A percentile compares a stretch with the other conserved stretches of the same genome.
phyloP scores from a whole-genome alignment of 2,113 vertebrate genomes.

The Eubucco bourcierii region DNA sequence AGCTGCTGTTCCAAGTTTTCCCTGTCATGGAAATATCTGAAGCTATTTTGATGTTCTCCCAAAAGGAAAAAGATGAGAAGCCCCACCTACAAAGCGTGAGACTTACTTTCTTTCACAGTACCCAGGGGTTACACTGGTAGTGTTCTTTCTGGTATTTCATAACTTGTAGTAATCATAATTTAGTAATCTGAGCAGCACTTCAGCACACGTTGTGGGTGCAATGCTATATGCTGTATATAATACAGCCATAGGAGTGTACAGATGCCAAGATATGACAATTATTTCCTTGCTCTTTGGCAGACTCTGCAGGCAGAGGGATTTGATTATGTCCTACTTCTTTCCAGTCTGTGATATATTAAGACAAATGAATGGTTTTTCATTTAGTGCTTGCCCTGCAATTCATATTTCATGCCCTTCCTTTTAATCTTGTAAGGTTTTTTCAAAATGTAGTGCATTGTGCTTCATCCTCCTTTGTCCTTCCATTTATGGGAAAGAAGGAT shows the following conservation, averaged over 20 bases:
- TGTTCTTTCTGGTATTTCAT: neutral
- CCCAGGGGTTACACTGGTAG: neutral
- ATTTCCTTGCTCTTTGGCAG: constrained; percentile 24
- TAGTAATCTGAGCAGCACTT: neutral
- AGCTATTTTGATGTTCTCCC: neutral
- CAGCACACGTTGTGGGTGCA: neutral
- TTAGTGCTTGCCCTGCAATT: constrained; percentile 9
- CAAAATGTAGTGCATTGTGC: neutral
- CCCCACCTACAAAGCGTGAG: neutral
- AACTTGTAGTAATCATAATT: neutral
- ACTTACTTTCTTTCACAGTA: neutral
- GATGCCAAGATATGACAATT: neutral
- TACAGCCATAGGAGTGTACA: neutral
- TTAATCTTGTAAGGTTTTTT: neutral
- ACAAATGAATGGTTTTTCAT: constrained; percentile 38
- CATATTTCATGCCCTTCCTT: constrained; percentile 19
- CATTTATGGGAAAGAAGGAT: neutral
- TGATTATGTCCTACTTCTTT: constrained; percentile 7
- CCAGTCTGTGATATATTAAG: constrained; percentile 21
- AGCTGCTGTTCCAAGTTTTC: neutral
- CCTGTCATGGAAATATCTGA: neutral
- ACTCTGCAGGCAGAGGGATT: neutral
- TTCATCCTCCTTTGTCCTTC: constrained; percentile 18
- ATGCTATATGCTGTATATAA: neutral
- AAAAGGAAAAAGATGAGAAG: neutral